A percentile compares a stretch with the other conserved stretches of the same genome.
Evolutionary conservation across 37 sponge, comb jelly and placozoan genomes (phyloP).

Genomic region (Corticium candelabrum): DNA sequence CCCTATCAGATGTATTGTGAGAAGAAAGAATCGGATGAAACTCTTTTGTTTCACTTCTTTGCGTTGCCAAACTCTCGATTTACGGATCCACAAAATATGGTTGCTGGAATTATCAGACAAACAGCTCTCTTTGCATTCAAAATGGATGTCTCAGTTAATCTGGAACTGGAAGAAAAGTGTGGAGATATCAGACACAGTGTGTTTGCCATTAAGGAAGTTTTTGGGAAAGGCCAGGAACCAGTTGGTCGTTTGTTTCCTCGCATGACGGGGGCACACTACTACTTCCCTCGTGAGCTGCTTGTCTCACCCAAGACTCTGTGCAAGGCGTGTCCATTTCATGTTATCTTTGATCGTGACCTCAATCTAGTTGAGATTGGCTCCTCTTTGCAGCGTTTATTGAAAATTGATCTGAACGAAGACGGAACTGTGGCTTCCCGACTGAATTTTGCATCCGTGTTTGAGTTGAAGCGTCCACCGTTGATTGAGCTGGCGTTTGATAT

Average conservation of each 20-base stretch:
- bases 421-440: too few species aligned
- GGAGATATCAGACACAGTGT: background rate
- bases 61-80: background rate
- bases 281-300: background rate
- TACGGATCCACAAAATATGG: background rate
- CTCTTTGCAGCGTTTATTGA: background rate
- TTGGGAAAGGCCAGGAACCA: background rate
- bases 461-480: background rate
- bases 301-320: background rate
- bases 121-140: background rate
- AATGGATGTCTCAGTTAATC: background rate
- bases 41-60: background rate
- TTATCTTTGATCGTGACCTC: constrained; percentile 1
- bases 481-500: background rate
- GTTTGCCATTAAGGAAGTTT: background rate
- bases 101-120: background rate
- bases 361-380: background rate
- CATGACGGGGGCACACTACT: background rate
- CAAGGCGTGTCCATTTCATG: background rate
- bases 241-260: background rate
- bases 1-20: background rate
- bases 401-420: background rate
- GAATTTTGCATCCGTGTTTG: background rate
- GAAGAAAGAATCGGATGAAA: background rate
- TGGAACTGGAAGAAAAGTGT: background rate